Evolutionary conservation across 2,888 invertebrate species (phyloP).

Genomic region (Schizotus pectinicornis): DNA sequence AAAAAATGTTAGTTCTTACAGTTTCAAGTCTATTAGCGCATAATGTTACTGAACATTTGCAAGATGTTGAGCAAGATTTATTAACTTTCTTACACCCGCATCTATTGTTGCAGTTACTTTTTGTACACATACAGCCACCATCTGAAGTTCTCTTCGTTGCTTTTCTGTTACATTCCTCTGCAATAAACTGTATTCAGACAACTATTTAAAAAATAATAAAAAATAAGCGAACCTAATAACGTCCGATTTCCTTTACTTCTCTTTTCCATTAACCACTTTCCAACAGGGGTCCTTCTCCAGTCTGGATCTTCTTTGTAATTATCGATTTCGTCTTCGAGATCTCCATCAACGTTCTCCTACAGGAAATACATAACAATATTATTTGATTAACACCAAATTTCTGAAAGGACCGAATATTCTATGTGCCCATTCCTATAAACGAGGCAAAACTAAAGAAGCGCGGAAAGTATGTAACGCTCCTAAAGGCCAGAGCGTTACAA

Average conservation of each 20-base stretch:
- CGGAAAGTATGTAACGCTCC: no score
- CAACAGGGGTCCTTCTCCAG: slow-evolving; percentile 72
- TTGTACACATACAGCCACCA: slow-evolving; percentile 66
- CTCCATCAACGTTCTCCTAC: slow-evolving; percentile 52
- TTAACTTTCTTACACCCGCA: slow-evolving; percentile 67
- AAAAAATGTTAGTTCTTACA: slow-evolving; percentile 3
- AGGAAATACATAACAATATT: background rate
- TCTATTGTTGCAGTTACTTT: slow-evolving; percentile 64
- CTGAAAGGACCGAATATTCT: no score
- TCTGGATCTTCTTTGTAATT: slow-evolving; percentile 67
- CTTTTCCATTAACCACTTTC: slow-evolving; percentile 52
- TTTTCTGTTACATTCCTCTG: background rate
- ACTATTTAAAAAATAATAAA: no score
- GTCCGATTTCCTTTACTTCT: slow-evolving; percentile 18
- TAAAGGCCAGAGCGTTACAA: no score
- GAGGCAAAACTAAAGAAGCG: no score
- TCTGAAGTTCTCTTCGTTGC: slow-evolving; percentile 63
- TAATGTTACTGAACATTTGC: slow-evolving; percentile 58
- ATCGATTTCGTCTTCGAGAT: slow-evolving; percentile 57
- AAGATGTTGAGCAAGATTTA: slow-evolving; percentile 58
- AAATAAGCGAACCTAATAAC: background rate
- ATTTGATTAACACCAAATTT: no score
- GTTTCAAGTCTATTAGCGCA: slow-evolving; percentile 5
- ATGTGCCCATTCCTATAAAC: no score
- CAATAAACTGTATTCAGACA: no score